Evolutionary conservation across 2,888 invertebrate genomes (phyloP).

Genomic region (Gortyna flavago): DNA sequence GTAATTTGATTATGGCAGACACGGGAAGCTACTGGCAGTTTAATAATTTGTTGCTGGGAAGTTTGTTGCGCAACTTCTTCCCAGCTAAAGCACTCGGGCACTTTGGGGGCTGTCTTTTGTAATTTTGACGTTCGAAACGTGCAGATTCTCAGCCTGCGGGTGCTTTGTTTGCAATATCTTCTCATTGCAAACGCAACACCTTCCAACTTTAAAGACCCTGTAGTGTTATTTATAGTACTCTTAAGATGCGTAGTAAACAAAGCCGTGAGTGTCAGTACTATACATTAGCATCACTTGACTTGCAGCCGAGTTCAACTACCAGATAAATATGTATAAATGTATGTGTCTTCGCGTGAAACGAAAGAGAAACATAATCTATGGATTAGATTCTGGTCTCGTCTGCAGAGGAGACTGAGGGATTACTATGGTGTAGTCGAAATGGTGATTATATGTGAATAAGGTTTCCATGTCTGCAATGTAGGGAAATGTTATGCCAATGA

Average conservation of each 20-base stretch:
- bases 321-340: constrained; percentile 51
- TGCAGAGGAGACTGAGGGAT: background rate
- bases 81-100: too few species aligned
- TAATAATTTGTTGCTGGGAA: too few species aligned
- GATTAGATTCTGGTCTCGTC: constrained; percentile 42
- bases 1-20: background rate
- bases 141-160: too few species aligned
- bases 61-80: too few species aligned
- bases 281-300: constrained; percentile 51
- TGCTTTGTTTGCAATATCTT: too few species aligned
- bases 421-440: constrained; percentile 5
- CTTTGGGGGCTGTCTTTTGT: too few species aligned
- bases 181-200: constrained; percentile 23
- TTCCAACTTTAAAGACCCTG: background rate
- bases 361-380: constrained; percentile 59
- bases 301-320: constrained; percentile 49
- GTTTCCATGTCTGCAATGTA: too few species aligned
- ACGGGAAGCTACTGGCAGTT: background rate
- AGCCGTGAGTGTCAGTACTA: constrained; percentile 23
- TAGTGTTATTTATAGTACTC: constrained; percentile 32
- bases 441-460: background rate
- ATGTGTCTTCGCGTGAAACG: constrained; percentile 47
- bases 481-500: background rate
- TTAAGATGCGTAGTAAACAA: constrained; percentile 44
- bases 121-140: too few species aligned